phyloP scores from a whole-genome alignment of 2,888 invertebrate genomes.

The Drosophila demipolita region DNA sequence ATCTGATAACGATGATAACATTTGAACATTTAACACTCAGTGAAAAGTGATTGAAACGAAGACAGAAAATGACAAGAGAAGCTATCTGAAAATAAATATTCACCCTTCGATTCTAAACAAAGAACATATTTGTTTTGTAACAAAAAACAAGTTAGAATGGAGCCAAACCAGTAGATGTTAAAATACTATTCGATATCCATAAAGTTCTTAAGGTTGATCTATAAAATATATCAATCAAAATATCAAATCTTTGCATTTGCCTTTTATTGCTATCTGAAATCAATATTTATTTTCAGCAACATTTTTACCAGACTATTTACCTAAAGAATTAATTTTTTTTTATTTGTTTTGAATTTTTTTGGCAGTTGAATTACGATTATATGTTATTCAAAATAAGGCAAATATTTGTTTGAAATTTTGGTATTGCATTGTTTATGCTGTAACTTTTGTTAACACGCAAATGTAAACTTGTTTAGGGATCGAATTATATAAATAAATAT shows the following conservation, averaged over 20 bases:
- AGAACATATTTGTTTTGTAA: neutral
- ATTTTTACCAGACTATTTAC: neutral
- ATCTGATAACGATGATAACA: conserved; percentile 35
- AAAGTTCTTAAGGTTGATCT: neutral
- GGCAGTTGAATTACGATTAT: neutral
- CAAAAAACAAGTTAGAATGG: neutral
- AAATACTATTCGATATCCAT: neutral
- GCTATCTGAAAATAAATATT: neutral
- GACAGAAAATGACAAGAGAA: conserved; percentile 4
- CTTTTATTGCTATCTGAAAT: neutral
- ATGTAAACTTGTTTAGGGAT: neutral
- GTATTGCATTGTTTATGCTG: neutral
- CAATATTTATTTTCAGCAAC: neutral
- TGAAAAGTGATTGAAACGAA: conserved; percentile 23
- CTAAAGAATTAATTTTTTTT: neutral
- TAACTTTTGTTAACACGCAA: neutral
- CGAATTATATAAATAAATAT: neutral
- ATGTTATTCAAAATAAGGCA: neutral
- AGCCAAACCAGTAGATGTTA: neutral
- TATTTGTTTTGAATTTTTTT: neutral
- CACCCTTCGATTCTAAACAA: no score
- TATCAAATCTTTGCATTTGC: neutral
- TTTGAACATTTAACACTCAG: conserved; percentile 14
- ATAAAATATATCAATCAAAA: neutral
- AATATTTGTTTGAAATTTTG: neutral